Conservation (phyloP, 2,888 invertebrate species). For the Ctenicera cuprea region DNA sequence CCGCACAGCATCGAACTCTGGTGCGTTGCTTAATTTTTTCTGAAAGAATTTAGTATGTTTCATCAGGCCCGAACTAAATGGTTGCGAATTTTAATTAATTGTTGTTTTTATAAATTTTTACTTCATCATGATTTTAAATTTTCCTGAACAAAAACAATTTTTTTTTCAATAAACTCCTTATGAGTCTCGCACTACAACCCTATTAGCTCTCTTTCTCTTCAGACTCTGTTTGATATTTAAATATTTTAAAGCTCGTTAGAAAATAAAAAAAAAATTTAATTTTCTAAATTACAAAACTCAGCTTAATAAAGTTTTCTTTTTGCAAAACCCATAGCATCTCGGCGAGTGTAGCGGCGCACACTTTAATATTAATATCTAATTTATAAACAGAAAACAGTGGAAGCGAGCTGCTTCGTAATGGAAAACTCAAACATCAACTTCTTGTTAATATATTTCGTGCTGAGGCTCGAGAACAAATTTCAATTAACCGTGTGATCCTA, state of each 20-base stretch:
- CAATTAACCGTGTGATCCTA: constrained; percentile 68
- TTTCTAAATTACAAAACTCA: neutral
- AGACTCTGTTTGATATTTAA: no score
- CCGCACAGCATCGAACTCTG: no score
- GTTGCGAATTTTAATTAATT: no score
- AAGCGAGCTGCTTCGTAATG: constrained; percentile 48
- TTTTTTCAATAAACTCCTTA: no score
- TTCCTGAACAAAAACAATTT: no score
- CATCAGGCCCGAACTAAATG: no score
- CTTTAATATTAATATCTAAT: constrained; percentile 53
- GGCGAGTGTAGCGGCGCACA: neutral
- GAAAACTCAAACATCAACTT: constrained; percentile 58
- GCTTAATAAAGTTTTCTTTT: constrained; percentile 4
- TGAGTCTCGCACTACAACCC: no score
- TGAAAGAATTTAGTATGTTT: no score
- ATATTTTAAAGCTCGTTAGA: neutral
- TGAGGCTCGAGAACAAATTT: constrained; percentile 63
- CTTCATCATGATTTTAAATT: no score
- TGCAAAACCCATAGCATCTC: constrained; percentile 18
- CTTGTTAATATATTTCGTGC: constrained; percentile 60
- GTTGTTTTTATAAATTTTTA: no score
- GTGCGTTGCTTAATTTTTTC: no score
- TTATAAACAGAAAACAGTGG: constrained; percentile 52
- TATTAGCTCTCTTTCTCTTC: no score
- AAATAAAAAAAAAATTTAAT: neutral